These are phyloP conservation scores for Aphelenchoides bicaudatus DNA, from an alignment of 2,888 invertebrate genomes.

Conservation along the genomic window DNA sequence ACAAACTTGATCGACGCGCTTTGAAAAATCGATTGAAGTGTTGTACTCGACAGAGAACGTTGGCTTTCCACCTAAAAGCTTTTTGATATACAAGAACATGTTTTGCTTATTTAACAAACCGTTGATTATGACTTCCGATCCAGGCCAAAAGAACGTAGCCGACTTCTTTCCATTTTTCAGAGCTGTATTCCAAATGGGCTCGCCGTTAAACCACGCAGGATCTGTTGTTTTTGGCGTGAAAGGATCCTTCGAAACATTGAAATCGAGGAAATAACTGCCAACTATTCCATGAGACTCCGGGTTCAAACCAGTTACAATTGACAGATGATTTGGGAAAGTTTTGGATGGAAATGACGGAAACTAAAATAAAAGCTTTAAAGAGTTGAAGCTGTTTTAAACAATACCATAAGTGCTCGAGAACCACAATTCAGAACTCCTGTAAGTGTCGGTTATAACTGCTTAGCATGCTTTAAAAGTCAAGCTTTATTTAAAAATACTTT, in stretches of 20 bases:
- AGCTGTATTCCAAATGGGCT: slow-evolving; percentile 56
- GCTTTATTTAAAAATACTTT: slow-evolving; percentile 18
- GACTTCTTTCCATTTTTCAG: slow-evolving; percentile 44
- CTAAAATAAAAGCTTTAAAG: slow-evolving; percentile 18
- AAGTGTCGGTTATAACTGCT: background rate
- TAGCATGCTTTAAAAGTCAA: background rate
- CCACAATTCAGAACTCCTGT: slow-evolving; percentile 24
- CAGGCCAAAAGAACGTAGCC: slow-evolving; percentile 47
- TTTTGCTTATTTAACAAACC: slow-evolving; percentile 17
- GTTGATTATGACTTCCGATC: slow-evolving; percentile 17
- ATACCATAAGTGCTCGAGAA: slow-evolving; percentile 30
- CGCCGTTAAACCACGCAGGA: slow-evolving; percentile 44
- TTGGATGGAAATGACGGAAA: slow-evolving; percentile 55
- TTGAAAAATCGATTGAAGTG: slow-evolving; percentile 40
- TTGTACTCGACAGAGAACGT: slow-evolving; percentile 41
- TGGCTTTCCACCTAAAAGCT: slow-evolving; percentile 42
- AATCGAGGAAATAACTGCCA: slow-evolving; percentile 31
- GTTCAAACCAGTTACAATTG: slow-evolving; percentile 56
- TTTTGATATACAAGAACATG: slow-evolving; percentile 34
- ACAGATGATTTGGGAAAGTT: slow-evolving; percentile 60
- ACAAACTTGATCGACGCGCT: slow-evolving; percentile 43
- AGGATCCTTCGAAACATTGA: slow-evolving; percentile 21
- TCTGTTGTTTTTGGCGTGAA: slow-evolving; percentile 39
- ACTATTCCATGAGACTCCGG: slow-evolving; percentile 56
- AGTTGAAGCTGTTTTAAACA: background rate